Percentiles rank a stretch among this genome's conserved stretches.
phyloP scores from a whole-genome alignment of 2,113 vertebrate genomes.

The Colinus virginianus region DNA sequence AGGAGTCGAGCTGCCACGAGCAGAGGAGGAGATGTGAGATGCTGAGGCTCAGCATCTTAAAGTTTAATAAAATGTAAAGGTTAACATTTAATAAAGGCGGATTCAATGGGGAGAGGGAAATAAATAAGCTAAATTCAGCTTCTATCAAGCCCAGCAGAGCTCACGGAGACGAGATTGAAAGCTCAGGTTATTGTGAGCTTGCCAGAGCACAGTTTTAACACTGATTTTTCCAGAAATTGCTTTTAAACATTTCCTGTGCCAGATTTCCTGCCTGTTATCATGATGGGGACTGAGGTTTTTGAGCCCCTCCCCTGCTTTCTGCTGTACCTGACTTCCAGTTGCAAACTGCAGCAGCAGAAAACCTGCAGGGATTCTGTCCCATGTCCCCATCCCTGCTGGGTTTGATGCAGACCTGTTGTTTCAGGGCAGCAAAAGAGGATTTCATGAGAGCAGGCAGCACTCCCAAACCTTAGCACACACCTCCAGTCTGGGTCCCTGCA shows the following conservation, averaged over 20 bases:
- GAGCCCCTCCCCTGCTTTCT: not conserved
- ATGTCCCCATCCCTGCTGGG: accelerated
- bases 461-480: not conserved
- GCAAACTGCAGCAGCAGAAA: not conserved
- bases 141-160: not conserved
- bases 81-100: not conserved
- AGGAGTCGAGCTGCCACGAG: not conserved
- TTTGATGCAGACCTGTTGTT: not conserved
- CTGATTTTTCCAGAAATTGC: not conserved
- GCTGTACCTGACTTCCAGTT: not conserved
- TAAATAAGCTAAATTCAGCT: not conserved
- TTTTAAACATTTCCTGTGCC: not conserved
- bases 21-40: not conserved
- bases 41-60: not conserved
- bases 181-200: not conserved
- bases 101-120: not conserved
- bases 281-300: not conserved
- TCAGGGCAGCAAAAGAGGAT: not conserved
- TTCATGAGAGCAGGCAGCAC: not conserved
- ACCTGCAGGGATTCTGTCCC: not conserved
- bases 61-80: not conserved
- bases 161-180: not conserved
- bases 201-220: not conserved
- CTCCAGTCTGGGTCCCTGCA: accelerated
- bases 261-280: not conserved